These are phyloP conservation scores for Cheilosia scutellata DNA, from an alignment of 2,888 invertebrate genomes.

Conservation along the genomic window DNA sequence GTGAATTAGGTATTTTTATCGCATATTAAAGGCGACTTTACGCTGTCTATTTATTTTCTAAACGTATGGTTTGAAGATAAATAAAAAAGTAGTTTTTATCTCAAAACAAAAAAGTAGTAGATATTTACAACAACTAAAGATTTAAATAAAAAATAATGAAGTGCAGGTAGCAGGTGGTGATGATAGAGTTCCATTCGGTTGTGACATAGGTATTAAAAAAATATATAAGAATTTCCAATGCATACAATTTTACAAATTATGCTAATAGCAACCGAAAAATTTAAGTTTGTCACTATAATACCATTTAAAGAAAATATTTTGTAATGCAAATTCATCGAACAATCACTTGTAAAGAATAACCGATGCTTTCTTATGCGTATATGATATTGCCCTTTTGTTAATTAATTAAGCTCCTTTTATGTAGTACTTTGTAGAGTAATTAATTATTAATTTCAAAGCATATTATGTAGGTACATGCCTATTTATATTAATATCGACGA, in stretches of 20 bases:
- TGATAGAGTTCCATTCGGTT: conserved; percentile 53
- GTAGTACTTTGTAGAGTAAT: background rate
- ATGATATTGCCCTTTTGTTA: background rate
- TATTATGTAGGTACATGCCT: no score
- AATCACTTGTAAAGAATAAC: conserved; percentile 78
- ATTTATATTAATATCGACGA: no score
- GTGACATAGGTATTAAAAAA: conserved; percentile 44
- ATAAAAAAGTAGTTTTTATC: conserved; percentile 2
- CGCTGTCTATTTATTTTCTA: conserved; percentile 16
- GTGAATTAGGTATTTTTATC: conserved; percentile 4
- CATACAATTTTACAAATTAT: conserved; percentile 40
- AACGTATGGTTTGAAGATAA: conserved; percentile 3
- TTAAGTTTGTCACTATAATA: conserved; percentile 77
- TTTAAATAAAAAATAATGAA: conserved; percentile 39
- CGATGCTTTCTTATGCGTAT: conserved; percentile 44
- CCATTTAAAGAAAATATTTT: conserved; percentile 83
- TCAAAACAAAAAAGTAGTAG: conserved; percentile 27
- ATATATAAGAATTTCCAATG: conserved; percentile 46
- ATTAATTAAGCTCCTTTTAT: no score
- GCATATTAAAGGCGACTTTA: background rate
- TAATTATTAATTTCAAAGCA: no score
- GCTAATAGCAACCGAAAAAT: conserved; percentile 68
- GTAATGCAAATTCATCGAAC: conserved; percentile 82
- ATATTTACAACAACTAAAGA: conserved; percentile 54
- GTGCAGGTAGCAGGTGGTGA: conserved; percentile 69